phyloP scores from a whole-genome alignment of 1,140 invertebrate species.

The Wasmannia auropunctata region DNA sequence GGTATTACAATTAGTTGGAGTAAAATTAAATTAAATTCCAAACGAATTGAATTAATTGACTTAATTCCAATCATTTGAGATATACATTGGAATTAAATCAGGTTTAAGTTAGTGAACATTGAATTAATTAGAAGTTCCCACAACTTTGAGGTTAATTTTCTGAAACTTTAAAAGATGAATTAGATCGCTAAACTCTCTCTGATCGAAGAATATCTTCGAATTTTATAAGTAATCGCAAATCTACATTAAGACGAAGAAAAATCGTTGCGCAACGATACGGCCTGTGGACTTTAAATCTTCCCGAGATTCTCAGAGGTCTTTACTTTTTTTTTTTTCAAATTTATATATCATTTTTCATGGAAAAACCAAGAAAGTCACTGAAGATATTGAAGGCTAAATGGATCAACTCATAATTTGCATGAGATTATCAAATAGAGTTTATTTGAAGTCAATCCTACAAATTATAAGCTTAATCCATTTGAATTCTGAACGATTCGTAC shows the following conservation, averaged over 20 bases:
- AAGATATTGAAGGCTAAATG: background rate
- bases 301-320: background rate
- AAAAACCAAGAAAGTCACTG: background rate
- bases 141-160: slow-evolving; percentile 33
- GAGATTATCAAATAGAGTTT: background rate
- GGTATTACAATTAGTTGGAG: slow-evolving; percentile 8
- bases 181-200: background rate
- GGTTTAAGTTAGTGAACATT: too few species aligned
- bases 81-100: slow-evolving; percentile 9
- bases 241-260: background rate
- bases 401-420: background rate
- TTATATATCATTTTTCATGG: slow-evolving; percentile 1
- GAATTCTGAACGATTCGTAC: background rate
- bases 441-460: background rate
- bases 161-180: background rate
- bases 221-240: slow-evolving; percentile 18
- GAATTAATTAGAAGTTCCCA: background rate
- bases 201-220: background rate
- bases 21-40: slow-evolving; percentile 1
- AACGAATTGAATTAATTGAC: background rate
- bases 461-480: slow-evolving; percentile 8
- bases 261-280: slow-evolving; percentile 13
- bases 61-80: slow-evolving; percentile 1
- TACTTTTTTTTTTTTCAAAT: background rate
- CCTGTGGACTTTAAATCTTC: slow-evolving; percentile 9